Conservation (phyloP, 2,888 invertebrate species). For the Drosophila nr. perissopoda region DNA sequence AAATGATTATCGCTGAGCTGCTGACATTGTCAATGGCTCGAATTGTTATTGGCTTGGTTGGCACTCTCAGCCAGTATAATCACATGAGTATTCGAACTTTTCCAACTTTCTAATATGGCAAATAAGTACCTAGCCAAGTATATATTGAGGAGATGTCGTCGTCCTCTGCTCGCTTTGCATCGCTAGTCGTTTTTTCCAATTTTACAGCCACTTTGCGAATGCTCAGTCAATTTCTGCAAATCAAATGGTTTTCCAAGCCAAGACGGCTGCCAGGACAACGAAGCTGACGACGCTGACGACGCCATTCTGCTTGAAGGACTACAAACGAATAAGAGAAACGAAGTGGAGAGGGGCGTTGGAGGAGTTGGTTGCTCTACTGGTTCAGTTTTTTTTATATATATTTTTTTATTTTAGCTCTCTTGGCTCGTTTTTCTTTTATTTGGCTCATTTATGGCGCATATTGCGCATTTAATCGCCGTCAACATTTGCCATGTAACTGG, state of each 20-base stretch:
- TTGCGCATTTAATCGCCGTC: slow-evolving; percentile 77
- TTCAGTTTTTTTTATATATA: slow-evolving; percentile 10
- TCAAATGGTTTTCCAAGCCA: slow-evolving; percentile 60
- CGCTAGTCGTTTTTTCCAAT: slow-evolving; percentile 45
- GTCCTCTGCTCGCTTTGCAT: background rate
- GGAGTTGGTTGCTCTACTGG: slow-evolving; percentile 10
- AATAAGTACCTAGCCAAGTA: slow-evolving; percentile 19
- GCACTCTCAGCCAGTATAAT: slow-evolving; percentile 38
- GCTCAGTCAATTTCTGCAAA: slow-evolving; percentile 77
- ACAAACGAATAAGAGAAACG: slow-evolving; percentile 2
- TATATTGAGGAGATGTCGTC: background rate
- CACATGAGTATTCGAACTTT: slow-evolving; percentile 51
- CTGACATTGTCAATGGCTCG: slow-evolving; percentile 26
- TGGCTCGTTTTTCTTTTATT: slow-evolving; percentile 57
- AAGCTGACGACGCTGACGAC: slow-evolving; percentile 1
- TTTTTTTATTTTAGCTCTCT: slow-evolving; percentile 54
- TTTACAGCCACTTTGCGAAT: slow-evolving; percentile 76
- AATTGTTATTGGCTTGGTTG: slow-evolving; percentile 48
- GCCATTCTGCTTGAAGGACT: slow-evolving; percentile 34
- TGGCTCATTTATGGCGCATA: slow-evolving; percentile 78
- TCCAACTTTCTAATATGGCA: slow-evolving; percentile 56
- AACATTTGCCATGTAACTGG: slow-evolving; percentile 54
- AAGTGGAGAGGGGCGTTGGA: background rate
- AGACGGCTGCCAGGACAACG: slow-evolving; percentile 56
- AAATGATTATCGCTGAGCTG: slow-evolving; percentile 52